phyloP scores from a whole-genome alignment of 2,888 invertebrate genomes.

The Cyrtodaria siliqua region DNA sequence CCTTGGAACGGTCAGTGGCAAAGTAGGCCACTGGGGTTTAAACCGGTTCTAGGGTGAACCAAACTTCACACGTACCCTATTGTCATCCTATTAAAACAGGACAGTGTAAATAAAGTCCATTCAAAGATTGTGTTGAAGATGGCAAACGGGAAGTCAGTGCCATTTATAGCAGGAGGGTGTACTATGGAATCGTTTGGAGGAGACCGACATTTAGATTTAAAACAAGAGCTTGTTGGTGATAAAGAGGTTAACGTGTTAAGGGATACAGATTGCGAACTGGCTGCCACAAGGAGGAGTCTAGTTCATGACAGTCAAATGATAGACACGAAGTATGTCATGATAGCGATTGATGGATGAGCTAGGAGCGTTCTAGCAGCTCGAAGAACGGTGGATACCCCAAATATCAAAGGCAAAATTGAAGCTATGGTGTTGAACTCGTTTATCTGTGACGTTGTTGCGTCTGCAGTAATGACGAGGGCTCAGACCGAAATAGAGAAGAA shows the following conservation, averaged over 20 bases:
- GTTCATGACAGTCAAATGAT: slow-evolving; percentile 17
- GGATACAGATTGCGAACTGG: slow-evolving; percentile 26
- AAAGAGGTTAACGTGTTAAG: slow-evolving; percentile 9
- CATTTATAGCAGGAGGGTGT: background rate
- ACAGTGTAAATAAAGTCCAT: no score
- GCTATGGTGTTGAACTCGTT: slow-evolving; percentile 31
- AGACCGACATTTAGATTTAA: background rate
- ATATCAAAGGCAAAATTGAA: slow-evolving; percentile 28
- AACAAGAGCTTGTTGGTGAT: slow-evolving; percentile 15
- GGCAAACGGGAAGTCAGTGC: background rate
- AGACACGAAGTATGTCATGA: slow-evolving; percentile 13
- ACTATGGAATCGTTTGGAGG: no score
- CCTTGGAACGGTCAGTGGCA: no score
- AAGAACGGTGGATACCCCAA: slow-evolving; percentile 35
- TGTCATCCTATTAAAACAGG: no score
- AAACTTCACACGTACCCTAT: no score
- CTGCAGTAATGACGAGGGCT: slow-evolving; percentile 4
- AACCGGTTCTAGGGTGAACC: no score
- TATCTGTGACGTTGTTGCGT: slow-evolving; percentile 27
- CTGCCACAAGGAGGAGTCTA: slow-evolving; percentile 10
- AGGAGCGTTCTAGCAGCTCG: slow-evolving; percentile 10
- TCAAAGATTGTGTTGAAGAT: no score
- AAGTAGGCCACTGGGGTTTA: no score
- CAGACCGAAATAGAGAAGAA: slow-evolving; percentile 4
- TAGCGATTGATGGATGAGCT: slow-evolving; percentile 25